Evolutionary conservation across 2,888 invertebrate species (phyloP), one percentile per base, ranked within the genome.

Genomic region (Holacanthella duospinosa): DNA sequence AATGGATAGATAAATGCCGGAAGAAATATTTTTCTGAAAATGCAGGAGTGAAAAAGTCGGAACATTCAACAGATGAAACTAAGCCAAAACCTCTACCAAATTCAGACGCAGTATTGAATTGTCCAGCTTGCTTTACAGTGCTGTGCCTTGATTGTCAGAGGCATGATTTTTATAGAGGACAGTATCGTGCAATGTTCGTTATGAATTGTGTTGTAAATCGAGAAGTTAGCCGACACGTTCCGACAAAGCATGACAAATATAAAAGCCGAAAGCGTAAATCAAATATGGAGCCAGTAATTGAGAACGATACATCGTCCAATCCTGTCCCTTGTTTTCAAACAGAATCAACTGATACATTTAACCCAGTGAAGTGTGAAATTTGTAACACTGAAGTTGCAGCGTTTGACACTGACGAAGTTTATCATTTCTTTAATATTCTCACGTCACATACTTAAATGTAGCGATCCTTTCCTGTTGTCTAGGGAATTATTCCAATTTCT

Each of bases 111-210:
- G 79, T 82, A 19, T 75, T 83, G 19, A 81, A 82, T 74, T 83
- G 83, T 74, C 83, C 83, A 19, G 81, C 81, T 2, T 83, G 83
- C 74, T 81, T 83, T 78, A 77, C 79, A 1, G 76, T 80, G n/a
- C 73, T 83, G 12, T 82, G 82, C 69, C 71, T 80, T 43, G 83
- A 83, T 71, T 83, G 83, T 74, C 83, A 83, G 73, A 75, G 81
- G 65, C 82, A 82, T 74, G 79, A 77, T 44, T 70, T 77, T 1
- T 83, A 82, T 73, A 76, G 77, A 61, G 78, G 79, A 64, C 83
- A 83, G 71, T 83, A 81, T 74, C 75, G 83, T 67, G 83, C 83
- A 16, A 83, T 83, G 83, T 83, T 83, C 76, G 82, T 82, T 1
- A 77, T 77, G 71, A 82, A 82, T 74, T 83, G 82, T 74, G 72